A percentile compares a stretch with the other conserved stretches of the same genome.
phyloP scores from a whole-genome alignment of 2,113 vertebrate genomes.

The Paedocypris sp. region DNA sequence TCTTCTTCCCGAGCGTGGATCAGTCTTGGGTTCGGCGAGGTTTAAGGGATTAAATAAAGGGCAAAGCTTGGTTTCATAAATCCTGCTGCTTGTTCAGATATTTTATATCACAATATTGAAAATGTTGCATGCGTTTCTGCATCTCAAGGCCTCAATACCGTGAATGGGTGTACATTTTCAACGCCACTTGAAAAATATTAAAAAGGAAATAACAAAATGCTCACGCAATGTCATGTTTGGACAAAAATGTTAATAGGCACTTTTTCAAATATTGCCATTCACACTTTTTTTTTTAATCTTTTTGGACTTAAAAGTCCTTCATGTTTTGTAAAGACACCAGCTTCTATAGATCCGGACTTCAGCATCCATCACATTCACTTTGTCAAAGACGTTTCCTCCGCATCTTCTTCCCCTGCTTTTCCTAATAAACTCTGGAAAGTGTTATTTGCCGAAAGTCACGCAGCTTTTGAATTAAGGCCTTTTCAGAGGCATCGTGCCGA shows the following conservation, averaged over 20 bases:
- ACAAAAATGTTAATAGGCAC: too few relatives aligned
- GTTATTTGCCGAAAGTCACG: background rate
- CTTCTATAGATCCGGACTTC: background rate
- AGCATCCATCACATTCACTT: background rate
- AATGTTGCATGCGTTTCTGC: background rate
- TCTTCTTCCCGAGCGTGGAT: background rate
- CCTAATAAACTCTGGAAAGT: slow-evolving; percentile 24
- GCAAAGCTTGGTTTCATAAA: background rate
- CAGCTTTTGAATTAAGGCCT: slow-evolving; percentile 39
- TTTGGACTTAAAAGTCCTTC: too few relatives aligned
- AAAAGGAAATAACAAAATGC: too few relatives aligned
- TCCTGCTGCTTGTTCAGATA: background rate
- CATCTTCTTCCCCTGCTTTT: slow-evolving; percentile 18
- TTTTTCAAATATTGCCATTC: too few relatives aligned
- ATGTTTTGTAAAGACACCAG: too few relatives aligned
- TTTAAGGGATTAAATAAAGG: background rate
- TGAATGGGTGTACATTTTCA: background rate
- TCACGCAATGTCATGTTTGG: too few relatives aligned
- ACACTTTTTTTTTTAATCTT: background rate
- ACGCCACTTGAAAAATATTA: too few relatives aligned
- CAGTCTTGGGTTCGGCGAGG: background rate
- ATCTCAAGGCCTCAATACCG: background rate
- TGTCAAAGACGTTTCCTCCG: background rate
- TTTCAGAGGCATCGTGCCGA: slow-evolving; percentile 29
- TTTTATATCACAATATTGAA: background rate